These are phyloP conservation scores for Plestiodon gilberti DNA, from an alignment of 2,113 vertebrate species.

Conservation along the genomic window DNA sequence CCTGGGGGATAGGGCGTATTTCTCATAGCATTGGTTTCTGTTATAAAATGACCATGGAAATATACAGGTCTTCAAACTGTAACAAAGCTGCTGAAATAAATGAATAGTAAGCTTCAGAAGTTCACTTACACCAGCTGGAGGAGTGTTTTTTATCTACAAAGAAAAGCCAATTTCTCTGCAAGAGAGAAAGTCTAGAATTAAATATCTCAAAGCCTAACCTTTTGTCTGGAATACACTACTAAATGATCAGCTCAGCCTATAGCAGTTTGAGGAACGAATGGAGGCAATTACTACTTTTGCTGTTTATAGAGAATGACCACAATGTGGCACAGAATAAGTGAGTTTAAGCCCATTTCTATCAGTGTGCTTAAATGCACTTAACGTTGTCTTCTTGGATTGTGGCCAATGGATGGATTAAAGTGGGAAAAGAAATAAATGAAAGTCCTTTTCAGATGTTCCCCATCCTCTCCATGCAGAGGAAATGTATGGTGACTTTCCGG, in stretches of 20 bases:
- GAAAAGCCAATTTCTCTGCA: conserved; percentile 18
- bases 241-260: not conserved
- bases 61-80: conserved; percentile 4
- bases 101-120: conserved; percentile 21
- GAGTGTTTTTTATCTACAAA: conserved; percentile 6
- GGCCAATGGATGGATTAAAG: too few relatives aligned
- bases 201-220: not conserved
- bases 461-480: too few relatives aligned
- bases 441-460: too few relatives aligned
- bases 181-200: conserved; percentile 24
- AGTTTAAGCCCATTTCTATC: not conserved
- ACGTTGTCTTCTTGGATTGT: not conserved
- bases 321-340: not conserved
- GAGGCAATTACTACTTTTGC: not conserved
- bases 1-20: not conserved
- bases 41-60: not conserved
- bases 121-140: conserved; percentile 15
- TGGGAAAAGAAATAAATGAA: too few relatives aligned
- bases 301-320: not conserved
- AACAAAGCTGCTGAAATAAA: not conserved
- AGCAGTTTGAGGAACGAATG: not conserved
- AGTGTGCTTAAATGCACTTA: not conserved
- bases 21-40: not conserved
- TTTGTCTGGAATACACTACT: not conserved
- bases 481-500: too few relatives aligned